Percentiles rank a stretch among this genome's conserved stretches.
Evolutionary conservation across 1,140 invertebrate species (phyloP).

Genomic region (Propsilocerus akamusi): DNA sequence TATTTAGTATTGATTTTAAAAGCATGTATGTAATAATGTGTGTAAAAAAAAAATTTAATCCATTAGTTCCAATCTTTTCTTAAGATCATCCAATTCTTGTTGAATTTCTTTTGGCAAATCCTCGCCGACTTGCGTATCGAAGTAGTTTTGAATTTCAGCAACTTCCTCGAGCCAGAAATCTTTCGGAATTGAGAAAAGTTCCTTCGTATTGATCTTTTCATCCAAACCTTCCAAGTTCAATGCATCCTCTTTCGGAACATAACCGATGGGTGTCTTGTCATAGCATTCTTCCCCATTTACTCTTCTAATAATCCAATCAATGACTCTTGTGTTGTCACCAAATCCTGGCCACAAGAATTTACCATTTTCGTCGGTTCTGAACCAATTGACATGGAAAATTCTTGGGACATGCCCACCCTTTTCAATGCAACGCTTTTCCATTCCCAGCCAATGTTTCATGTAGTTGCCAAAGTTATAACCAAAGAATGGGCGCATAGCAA

Average conservation of each 20-base stretch:
- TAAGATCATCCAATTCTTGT: conserved; percentile 53
- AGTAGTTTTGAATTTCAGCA: conserved; percentile 68
- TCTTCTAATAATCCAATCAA: conserved; percentile 84
- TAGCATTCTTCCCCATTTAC: conserved; percentile 55
- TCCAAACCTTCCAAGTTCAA: conserved; percentile 54
- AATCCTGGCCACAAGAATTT: conserved; percentile 97
- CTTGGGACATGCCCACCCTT: conserved; percentile 50
- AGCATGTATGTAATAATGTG: too few species aligned
- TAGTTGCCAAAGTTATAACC: conserved; percentile 98
- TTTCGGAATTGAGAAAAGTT: conserved; percentile 73
- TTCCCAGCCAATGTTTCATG: conserved; percentile 83
- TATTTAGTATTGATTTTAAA: too few species aligned
- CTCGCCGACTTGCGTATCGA: conserved; percentile 76
- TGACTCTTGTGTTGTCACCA: conserved; percentile 85
- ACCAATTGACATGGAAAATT: conserved; percentile 98
- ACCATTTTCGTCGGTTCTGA: conserved; percentile 63
- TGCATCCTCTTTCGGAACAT: conserved; percentile 40
- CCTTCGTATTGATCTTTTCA: conserved; percentile 48
- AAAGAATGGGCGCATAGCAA: conserved; percentile 98
- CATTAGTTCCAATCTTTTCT: conserved; percentile 32
- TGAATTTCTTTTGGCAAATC: conserved; percentile 68
- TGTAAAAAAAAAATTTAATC: too few species aligned
- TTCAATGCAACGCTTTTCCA: conserved; percentile 38
- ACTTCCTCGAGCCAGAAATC: conserved; percentile 88
- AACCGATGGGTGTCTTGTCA: conserved; percentile 52